Evolutionary conservation across 2,888 invertebrate species (phyloP), one percentile per base, ranked within the genome.

Genomic region (Scaptomyza cyrtandrae): DNA sequence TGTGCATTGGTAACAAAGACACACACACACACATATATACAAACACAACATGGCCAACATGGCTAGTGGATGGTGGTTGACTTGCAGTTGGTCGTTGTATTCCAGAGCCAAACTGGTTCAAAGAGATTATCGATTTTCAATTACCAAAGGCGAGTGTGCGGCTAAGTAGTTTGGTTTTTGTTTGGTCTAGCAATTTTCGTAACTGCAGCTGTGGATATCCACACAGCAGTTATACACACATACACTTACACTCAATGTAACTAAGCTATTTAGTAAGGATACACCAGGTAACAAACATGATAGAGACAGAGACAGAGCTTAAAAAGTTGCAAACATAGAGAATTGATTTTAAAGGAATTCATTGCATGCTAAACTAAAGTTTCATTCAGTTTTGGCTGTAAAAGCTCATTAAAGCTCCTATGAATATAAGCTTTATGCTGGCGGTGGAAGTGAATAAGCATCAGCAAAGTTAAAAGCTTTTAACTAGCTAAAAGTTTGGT

Each of bases 111-210:
- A 82, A 82, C 82, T 82, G 82, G 82, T 82, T 82, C 82, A 82
- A 82, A 87, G 55, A 87, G 88, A 82, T 82, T 87, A 82, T 82
- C 82, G 82, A 89, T 90, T 89, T 90, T 88, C 89, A 90, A 90
- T 90, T 90, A 90, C 89, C 74, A 66, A 39, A 52, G 77, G 86
- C 86, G 86, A 83, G 83, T 87, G 88, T 83, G 83, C 80, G 86
- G 83, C 83, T 83, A 83, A 83, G 83, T 83, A 87, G 88, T 83
- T 83, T 86, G 84, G 80, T 88, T 88, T 88, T 88, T 88, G 86
- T 84, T 84, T 83, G 88, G 86, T 87, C 88, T 83, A 87, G 78
- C 86, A 87, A 87, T 83, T 87, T 87, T 83, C 82, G 63, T 67
- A 76, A 71, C 82, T 82, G 85, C 81, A 84, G 80, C 80, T 75